Evolutionary conservation across 2,888 invertebrate species (phyloP), one percentile per base, ranked within the genome.

Genomic region (Eupithecia dodoneata): DNA sequence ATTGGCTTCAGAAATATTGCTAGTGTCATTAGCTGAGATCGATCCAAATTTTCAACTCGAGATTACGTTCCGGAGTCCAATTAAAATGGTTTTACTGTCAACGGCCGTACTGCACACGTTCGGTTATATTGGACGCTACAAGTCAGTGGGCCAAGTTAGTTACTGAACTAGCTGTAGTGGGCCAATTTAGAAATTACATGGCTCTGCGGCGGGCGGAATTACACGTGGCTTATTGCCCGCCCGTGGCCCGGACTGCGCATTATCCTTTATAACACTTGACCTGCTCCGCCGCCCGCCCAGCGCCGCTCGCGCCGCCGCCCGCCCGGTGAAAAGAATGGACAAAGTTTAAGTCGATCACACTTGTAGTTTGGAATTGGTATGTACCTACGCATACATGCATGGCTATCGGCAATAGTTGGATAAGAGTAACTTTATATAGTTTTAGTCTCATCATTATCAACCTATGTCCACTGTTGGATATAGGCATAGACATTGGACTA

Each of bases 101-200:
- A 41, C 41, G 41, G 7, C 6, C 18, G 69, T 45, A 76, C 72
- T 75, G 49, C 70, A 73, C 65, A 75, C 75, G 77, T 75, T 77
- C 72, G 52, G 77, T 72, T 70, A 78, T 73, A 78, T 75, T 67
- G 78, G 73, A 73, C 75, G 70, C 71, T 78, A 78, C 78, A 78
- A 75, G 78, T 73, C 71, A 73, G 73, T 55, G 69, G 55, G 52
- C 71, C 41, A 78, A 63, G 30, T 63, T 63, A 78, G 77, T 75
- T 78, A 75, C 73, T 75, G 71, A 78, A 73, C 75, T 75, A 63
- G 66, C 70, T 75, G 75, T 75, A 78, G 78, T 73, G 75, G 75
- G 75, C 78, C 78, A 78, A 78, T 78, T 78, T 78, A 76, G 71
- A 74, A 78, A 78, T 78, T 76, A 78, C 76, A 76, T 71, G 78